Conservation (phyloP, 2,797 vertebrate genomes). For the Schizopygopsis pylzovi region DNA sequence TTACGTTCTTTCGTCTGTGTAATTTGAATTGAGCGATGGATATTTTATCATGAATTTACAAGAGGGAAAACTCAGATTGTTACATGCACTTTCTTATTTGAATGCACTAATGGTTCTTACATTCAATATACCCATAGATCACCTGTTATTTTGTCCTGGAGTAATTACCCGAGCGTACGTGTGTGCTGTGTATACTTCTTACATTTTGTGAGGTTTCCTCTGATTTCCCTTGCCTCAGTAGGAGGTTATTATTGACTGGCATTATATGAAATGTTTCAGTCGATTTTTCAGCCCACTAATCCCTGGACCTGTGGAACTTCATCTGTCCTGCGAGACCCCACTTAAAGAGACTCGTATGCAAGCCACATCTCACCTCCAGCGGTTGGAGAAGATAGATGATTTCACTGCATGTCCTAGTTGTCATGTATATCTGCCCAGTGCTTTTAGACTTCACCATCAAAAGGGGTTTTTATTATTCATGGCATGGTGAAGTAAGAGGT, state of each 20-base stretch:
- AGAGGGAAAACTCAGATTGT: background rate
- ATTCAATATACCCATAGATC: background rate
- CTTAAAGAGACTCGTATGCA: conserved; percentile 31
- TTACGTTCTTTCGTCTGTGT: background rate
- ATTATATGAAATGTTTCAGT: conserved; percentile 39
- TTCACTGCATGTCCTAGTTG: conserved; percentile 3
- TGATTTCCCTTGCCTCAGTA: conserved; percentile 17
- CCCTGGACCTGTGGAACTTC: conserved; percentile 2
- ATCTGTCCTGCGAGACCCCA: background rate
- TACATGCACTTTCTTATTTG: conserved; percentile 5
- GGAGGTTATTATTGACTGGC: conserved; percentile 32
- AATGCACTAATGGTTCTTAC: background rate
- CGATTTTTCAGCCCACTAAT: conserved; percentile 15
- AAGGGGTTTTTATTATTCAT: conserved; percentile 33
- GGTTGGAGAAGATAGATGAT: background rate
- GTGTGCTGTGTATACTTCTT: background rate
- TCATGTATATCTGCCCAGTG: conserved; percentile 4
- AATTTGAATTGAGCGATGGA: background rate
- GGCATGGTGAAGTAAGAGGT: conserved; percentile 7
- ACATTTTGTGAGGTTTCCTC: conserved; percentile 26
- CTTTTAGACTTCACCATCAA: conserved; percentile 22
- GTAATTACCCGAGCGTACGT: conserved; percentile 1
- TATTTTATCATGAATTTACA: background rate
- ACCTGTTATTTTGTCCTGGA: conserved; percentile 5
- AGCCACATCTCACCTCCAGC: conserved; percentile 32